phyloP scores from a whole-genome alignment of 2,888 invertebrate genomes.

The Agrochola circellaris region DNA sequence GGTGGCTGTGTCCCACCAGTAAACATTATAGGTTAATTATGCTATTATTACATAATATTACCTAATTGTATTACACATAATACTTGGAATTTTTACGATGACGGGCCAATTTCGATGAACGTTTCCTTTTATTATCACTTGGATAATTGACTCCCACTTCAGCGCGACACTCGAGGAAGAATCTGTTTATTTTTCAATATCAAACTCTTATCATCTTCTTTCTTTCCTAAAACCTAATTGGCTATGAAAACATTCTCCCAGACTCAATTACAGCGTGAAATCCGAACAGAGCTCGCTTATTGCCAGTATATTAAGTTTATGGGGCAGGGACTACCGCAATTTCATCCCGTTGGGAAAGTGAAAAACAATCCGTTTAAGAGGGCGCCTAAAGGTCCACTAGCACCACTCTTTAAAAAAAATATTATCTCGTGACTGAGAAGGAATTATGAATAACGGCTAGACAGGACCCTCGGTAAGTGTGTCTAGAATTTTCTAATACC shows the following conservation, averaged over 20 bases:
- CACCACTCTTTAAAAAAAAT: no score
- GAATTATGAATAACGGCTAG: no score
- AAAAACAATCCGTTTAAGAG: not conserved
- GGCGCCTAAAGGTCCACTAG: no score
- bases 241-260: not conserved
- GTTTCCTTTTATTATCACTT: not conserved
- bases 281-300: conserved; percentile 17
- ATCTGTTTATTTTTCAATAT: not conserved
- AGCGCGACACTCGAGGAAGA: not conserved
- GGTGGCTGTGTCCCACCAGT: no score
- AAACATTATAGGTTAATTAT: no score
- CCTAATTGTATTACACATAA: not conserved
- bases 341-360: not conserved
- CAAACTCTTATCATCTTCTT: not conserved
- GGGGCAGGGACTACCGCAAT: not conserved
- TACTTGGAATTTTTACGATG: not conserved
- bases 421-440: no score
- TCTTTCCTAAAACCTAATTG: not conserved
- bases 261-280: conserved; percentile 19
- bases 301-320: conserved; percentile 28
- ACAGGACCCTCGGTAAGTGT: no score
- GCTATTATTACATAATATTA: not conserved
- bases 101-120: not conserved
- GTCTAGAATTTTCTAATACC: no score
- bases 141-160: not conserved